phyloP scores from a whole-genome alignment of 1,140 invertebrate species.

The Psilanteris sp. region DNA sequence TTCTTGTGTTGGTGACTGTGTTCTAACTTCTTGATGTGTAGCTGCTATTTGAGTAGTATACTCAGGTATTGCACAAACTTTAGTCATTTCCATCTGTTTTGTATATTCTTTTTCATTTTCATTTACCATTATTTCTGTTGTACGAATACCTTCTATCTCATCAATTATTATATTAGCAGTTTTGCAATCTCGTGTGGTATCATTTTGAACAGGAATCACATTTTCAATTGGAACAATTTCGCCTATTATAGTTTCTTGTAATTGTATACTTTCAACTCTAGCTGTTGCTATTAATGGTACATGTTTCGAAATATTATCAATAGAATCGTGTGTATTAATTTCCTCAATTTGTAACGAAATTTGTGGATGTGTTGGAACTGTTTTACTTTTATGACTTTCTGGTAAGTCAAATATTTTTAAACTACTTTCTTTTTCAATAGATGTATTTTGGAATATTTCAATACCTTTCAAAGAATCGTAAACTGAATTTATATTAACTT shows the following conservation, averaged over 20 bases:
- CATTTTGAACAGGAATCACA: constrained; percentile 65
- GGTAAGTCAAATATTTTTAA: constrained; percentile 79
- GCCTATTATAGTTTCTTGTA: constrained; percentile 80
- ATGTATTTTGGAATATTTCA: constrained; percentile 79
- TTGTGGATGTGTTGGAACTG: constrained; percentile 79
- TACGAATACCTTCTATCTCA: constrained; percentile 79
- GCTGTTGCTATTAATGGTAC: constrained; percentile 74
- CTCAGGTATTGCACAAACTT: constrained; percentile 76
- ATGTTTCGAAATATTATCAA: constrained; percentile 76
- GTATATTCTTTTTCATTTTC: constrained; percentile 77
- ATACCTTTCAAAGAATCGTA: constrained; percentile 79
- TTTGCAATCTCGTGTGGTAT: constrained; percentile 74
- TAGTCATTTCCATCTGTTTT: constrained; percentile 68
- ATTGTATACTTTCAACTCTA: constrained; percentile 74
- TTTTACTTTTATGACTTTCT: constrained; percentile 81
- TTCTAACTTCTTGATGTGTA: constrained; percentile 78
- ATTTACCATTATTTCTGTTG: constrained; percentile 79
- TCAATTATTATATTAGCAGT: constrained; percentile 77
- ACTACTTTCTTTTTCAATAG: constrained; percentile 81
- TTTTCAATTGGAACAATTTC: constrained; percentile 80
- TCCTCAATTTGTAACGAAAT: constrained; percentile 83
- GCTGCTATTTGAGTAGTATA: constrained; percentile 79
- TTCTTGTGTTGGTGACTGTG: constrained; percentile 78
- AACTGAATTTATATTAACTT: constrained; percentile 71
- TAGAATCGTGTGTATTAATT: constrained; percentile 79